Percentiles rank a stretch among this genome's conserved stretches.
Conservation (phyloP, 2,797 vertebrate genomes). For the Acrossocheilus wenchowensis region DNA sequence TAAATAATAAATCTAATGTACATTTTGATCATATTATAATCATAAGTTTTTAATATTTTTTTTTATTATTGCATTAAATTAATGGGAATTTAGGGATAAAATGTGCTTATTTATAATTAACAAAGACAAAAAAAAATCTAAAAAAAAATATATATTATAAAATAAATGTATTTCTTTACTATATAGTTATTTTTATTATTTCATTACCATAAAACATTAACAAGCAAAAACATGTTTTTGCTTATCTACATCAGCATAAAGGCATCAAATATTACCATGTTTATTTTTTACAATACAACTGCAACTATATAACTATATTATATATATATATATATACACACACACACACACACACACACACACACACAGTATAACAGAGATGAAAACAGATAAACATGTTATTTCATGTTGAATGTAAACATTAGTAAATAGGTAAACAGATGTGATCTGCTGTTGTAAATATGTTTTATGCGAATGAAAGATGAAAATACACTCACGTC, state of each 20-base stretch:
- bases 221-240: no score
- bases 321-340: no score
- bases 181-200: not conserved
- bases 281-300: not conserved
- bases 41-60: not conserved
- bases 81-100: not conserved
- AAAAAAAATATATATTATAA: no score
- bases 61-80: not conserved
- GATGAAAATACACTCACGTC: constrained; percentile 75
- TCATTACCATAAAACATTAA: not conserved
- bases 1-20: not conserved
- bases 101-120: not conserved
- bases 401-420: not conserved
- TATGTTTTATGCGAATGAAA: not conserved
- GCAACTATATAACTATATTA: no score
- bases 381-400: no score
- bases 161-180: not conserved
- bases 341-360: no score
- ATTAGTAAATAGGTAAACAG: not conserved
- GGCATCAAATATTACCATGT: not conserved
- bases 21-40: not conserved
- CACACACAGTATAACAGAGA: no score
- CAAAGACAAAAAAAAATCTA: not conserved
- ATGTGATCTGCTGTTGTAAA: not conserved
- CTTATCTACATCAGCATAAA: not conserved